Base-by-base conservation (phyloP, 2,113 vertebrate genomes). In the Cynoglossus semilaevis region DNA sequence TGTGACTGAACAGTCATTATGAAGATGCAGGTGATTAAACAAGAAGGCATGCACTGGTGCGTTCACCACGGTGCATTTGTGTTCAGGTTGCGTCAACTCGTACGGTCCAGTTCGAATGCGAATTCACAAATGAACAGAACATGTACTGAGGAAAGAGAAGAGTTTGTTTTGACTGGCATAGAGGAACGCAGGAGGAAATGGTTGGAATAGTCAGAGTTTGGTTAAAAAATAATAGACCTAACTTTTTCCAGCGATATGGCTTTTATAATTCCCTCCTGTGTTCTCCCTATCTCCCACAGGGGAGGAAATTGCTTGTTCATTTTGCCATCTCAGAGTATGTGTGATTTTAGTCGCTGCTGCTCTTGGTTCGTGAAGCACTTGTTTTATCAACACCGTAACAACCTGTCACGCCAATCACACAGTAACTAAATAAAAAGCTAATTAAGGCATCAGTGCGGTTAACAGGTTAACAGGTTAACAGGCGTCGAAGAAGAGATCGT, bases 291-390 rank as follows among this genome's bases (percentile, higher is more conserved):
- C 77, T 82, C 82, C 82, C 49, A 46, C 84, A 63, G 73, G 49
- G 80, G 76, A 83, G 84, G 84, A 87, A 89, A 90, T 90, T 86
- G 81, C 86, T 87, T 84, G 88, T 86, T 88, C 87, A 63, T 63
- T 75, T 77, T 76, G 66, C 47, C 46, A 65, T 72, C 51, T 73
- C 72, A 35, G 63, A 81, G 74, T 79, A 59, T 84, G 79, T 84
- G 79, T 83, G 82, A 81, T 82, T 88, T 77, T 69, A 77, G 76
- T 63, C 53, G 70, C 63, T 49, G 55, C 74, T 71, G 78, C 15
- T 19, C 13, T 1, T 18, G 46, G 63, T 76, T 78, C 55, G 76
- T 48, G 58, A 67, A 64, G 67, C 60, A 64, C 58, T 65, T 59
- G 42, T 81, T 81, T 80, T 44, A 77, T 85, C 84, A 73, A 61